Evolutionary conservation across 2,113 vertebrate species (phyloP), one percentile per base, ranked within the genome.

Genomic region (Ceyx melanurus): DNA sequence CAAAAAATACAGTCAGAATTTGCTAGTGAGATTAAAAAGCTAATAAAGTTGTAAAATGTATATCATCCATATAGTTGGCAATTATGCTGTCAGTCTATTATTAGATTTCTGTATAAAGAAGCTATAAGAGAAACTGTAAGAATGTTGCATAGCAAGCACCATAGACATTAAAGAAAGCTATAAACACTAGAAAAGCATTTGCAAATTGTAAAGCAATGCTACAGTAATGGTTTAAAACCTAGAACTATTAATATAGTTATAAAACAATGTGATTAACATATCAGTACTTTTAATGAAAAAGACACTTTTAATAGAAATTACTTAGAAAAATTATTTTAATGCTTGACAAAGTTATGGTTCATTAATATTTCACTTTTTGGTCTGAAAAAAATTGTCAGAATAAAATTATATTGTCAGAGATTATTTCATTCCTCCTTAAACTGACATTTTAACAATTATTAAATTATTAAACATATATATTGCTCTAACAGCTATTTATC

Each of bases 41-140:
- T 91, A 95, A 96, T 94, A 89, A 89, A 90, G 46, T 73, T 82
- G 14, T 73, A 45, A 90, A 82, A 68, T 62, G 8, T 71, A 89
- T 33, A 66, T 91, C 58, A 23, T 89, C 42, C 22, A 65, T 90
- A 90, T 82, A 78, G 13, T 86, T 71, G 40, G 82, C n/a, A 94
- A 93, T 94, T 93, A 76, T 51, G 5, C 11, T 87, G 33, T 82
- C 83, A 87, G 35, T 89, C 50, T 92, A 15, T 93, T 31, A 92
- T 93, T 96, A 87, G 77, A 92, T 89, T 94, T 89, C 84, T 93
- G 70, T 90, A 85, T 79, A 87, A 92, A 54, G 86, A 84, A 89
- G 21, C 33, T 56, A 21, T 54, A 94, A 86, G 54, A 50, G n/a
- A 43, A 85, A 65, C 5, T 54, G 19, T 70, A 77, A 67, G 37